Base-by-base conservation (phyloP, 2,797 vertebrate species). In the Anguilla megastoma region DNA sequence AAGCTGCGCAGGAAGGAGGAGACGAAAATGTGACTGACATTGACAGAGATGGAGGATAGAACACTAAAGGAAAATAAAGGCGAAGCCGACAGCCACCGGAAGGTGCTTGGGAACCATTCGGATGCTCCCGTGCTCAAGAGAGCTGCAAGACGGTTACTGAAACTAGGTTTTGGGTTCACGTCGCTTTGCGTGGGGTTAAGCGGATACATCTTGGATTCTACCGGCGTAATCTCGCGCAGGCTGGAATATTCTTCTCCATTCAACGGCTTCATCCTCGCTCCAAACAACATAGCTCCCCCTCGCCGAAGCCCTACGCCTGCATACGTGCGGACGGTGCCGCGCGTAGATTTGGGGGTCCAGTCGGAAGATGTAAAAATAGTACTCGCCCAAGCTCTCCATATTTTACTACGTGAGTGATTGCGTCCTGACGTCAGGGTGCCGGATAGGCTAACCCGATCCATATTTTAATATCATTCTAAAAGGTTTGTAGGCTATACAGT, bases 371-470 rank as follows among this genome's bases (percentile, higher is more conserved):
- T 80, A 36, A 74, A 89, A 89, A 80, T 85, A 76, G 69, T 80
- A 41, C 45, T 36, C 41, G 76, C 10, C 27, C 84, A 21, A 58
- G 88, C 92, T 88, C 89, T 90, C 91, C 90, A 89, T 90, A 92
- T 91, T 92, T 91, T 89, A 86, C 89, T 92, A 92, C 93, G 93
- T 93, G 89, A 89, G 90, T 76, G 84, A 89, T 90, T 92, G 92
- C 92, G 94, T 93, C 92, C 87, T 92, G 91, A 91, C 94, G 94
- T 93, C 89, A 92, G 50, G 86, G 85, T 86, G 87, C 89, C 2
- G 89, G 90, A 93, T 92, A 92, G 92, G 91, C 92, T 90, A 88
- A 88, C 90, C 84, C 85, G 87, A 89, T 82, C 69, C 90, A 85
- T 87, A 88, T 86, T 90, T 89, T 90, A 86, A 90, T 89, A 84